phyloP scores from a whole-genome alignment of 1,140 invertebrate species.

The Triops cancriformis region DNA sequence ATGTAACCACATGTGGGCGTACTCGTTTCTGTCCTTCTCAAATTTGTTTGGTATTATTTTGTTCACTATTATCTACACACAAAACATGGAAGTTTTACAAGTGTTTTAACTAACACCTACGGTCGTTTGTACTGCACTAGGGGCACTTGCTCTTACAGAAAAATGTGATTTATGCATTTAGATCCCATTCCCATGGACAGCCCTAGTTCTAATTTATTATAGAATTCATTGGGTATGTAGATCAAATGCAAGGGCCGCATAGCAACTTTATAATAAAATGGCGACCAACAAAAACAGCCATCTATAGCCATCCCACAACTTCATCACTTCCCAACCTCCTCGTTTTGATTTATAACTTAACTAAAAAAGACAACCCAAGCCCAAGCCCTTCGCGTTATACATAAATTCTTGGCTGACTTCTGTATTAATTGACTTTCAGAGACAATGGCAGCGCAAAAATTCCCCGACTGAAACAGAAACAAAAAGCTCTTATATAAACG shows the following conservation, averaged over 20 bases:
- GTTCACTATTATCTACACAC: no score
- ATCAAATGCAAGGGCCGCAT: slow-evolving; percentile 1
- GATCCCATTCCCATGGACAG: neutral
- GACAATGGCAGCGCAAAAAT: neutral
- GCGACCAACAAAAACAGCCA: neutral
- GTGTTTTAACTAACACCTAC: no score
- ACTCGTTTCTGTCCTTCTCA: no score
- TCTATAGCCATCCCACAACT: neutral
- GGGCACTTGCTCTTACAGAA: no score
- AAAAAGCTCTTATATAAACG: neutral
- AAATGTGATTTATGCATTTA: neutral
- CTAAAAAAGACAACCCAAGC: neutral
- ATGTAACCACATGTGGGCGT: no score
- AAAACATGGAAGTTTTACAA: no score
- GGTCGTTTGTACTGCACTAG: no score
- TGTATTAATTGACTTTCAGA: neutral
- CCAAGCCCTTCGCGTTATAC: neutral
- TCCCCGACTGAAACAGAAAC: neutral
- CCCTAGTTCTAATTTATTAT: neutral
- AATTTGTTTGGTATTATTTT: no score
- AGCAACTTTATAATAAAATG: neutral
- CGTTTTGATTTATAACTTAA: neutral
- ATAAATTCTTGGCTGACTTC: neutral
- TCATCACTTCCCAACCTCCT: neutral
- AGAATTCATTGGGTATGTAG: neutral